Percentiles rank a stretch among this genome's conserved stretches.
Conservation (phyloP, 2,888 invertebrate species). For the Sericinus montela region DNA sequence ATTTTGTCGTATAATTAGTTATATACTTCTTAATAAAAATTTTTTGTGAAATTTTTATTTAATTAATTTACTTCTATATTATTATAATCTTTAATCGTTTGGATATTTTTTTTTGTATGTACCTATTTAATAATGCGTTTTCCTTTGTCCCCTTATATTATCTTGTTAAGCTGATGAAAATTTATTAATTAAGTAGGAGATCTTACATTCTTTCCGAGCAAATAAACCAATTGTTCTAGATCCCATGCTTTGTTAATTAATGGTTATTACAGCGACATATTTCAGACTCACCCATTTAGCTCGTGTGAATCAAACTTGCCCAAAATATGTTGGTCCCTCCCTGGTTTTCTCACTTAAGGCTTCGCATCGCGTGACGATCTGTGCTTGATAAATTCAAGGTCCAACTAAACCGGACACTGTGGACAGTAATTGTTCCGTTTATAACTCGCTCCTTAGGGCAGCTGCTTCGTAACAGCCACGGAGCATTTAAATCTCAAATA, state of each 20-base stretch:
- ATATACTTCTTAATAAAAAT: no score
- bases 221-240: slow-evolving; percentile 45
- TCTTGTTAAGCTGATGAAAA: slow-evolving; percentile 15
- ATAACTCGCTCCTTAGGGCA: slow-evolving; percentile 71
- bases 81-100: no score
- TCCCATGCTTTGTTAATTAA: slow-evolving; percentile 67
- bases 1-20: no score
- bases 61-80: no score
- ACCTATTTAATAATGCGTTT: no score
- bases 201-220: slow-evolving; percentile 39
- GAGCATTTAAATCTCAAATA: slow-evolving; percentile 74
- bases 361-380: slow-evolving; percentile 24
- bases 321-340: slow-evolving; percentile 41
- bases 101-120: no score
- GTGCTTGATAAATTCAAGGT: slow-evolving; percentile 38
- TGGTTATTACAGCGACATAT: slow-evolving; percentile 71
- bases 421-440: slow-evolving; percentile 71
- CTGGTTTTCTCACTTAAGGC: slow-evolving; percentile 23
- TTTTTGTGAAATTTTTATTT: no score
- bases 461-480: slow-evolving; percentile 70
- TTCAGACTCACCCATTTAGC: slow-evolving; percentile 49
- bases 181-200: slow-evolving; percentile 25
- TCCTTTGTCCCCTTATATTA: not conserved
- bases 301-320: slow-evolving; percentile 50
- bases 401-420: slow-evolving; percentile 44